Percentiles rank a stretch among this genome's conserved stretches.
These are phyloP conservation scores for Drosophila yooni DNA, from an alignment of 2,888 invertebrate genomes.

Conservation along the genomic window DNA sequence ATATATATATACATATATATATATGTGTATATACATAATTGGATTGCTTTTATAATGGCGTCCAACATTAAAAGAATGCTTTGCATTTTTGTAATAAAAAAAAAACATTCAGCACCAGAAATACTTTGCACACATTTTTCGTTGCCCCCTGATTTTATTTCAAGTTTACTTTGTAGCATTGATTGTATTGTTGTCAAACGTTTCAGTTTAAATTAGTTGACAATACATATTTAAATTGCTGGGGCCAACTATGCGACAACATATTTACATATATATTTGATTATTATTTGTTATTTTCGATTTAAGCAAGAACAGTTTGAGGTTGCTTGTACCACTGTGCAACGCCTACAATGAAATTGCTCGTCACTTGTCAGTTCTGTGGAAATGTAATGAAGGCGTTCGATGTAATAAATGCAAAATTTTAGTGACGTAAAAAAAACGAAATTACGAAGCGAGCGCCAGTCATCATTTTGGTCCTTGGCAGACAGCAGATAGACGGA, in stretches of 20 bases:
- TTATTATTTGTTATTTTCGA: background rate
- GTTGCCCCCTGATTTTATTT: background rate
- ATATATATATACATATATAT: background rate
- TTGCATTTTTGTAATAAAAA: background rate
- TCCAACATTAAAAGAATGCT: background rate
- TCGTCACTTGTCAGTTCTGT: slow-evolving; percentile 71
- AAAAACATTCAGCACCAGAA: background rate
- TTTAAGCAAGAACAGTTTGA: background rate
- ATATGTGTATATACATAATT: background rate
- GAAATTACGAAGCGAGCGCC: slow-evolving; percentile 64
- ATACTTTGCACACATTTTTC: background rate
- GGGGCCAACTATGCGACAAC: background rate
- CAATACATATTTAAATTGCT: background rate
- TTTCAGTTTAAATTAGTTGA: background rate
- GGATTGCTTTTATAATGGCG: background rate
- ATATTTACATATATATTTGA: background rate
- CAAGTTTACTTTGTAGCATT: background rate
- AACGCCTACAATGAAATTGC: slow-evolving; percentile 49
- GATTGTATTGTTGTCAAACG: background rate
- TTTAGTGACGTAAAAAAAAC: slow-evolving; percentile 73
- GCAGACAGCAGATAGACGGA: slow-evolving; percentile 40
- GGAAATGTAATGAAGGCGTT: slow-evolving; percentile 79
- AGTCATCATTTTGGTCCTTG: slow-evolving; percentile 38
- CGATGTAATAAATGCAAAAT: slow-evolving; percentile 80
- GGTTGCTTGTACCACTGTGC: slow-evolving; percentile 57